Evolutionary conservation across 2,797 vertebrate genomes (phyloP).

Genomic region (Buceros bicornis): DNA sequence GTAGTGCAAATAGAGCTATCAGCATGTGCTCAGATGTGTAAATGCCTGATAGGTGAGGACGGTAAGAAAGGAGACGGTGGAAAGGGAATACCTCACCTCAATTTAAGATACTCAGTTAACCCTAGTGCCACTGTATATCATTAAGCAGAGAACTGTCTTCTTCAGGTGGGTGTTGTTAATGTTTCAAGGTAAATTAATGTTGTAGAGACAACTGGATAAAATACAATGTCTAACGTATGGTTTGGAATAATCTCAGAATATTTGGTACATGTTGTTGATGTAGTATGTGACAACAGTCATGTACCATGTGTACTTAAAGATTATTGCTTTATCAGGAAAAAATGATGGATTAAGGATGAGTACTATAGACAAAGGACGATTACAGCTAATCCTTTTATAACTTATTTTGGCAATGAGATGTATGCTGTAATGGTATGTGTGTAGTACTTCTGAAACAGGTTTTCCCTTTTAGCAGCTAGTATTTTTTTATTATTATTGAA

Average conservation of each 20-base stretch:
- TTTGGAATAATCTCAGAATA: background rate
- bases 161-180: background rate
- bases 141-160: slow-evolving; percentile 1
- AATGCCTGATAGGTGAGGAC: background rate
- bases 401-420: background rate
- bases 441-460: background rate
- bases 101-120: background rate
- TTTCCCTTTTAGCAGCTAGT: background rate
- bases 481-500: background rate
- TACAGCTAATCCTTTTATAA: background rate
- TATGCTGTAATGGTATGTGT: background rate
- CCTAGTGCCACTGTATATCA: background rate
- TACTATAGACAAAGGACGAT: background rate
- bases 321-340: background rate
- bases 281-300: background rate
- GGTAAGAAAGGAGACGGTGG: background rate
- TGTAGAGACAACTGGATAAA: background rate
- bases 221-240: background rate
- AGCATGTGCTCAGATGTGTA: background rate
- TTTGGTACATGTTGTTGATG: background rate
- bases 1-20: background rate
- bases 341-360: background rate
- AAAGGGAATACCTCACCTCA: slow-evolving; percentile 8
- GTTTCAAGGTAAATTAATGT: background rate
- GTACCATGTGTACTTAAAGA: background rate